Percentiles rank a stretch among this genome's conserved stretches.
These are phyloP conservation scores for Epinephelus malabaricus DNA, from an alignment of 2,797 vertebrate genomes.

Conservation along the genomic window DNA sequence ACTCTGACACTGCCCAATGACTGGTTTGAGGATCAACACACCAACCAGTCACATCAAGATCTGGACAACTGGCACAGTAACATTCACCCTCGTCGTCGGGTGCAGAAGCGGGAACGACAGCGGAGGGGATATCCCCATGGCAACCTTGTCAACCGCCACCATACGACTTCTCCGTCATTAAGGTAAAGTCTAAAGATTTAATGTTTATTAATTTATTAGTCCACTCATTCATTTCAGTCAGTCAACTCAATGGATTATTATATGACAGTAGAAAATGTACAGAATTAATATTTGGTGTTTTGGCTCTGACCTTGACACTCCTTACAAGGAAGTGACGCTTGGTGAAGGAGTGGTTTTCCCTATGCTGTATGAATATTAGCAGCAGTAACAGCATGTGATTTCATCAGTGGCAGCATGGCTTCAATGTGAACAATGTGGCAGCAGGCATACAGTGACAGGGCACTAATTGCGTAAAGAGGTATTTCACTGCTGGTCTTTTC, in stretches of 20 bases:
- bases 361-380: background rate
- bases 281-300: background rate
- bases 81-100: conserved; percentile 13
- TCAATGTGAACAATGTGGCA: background rate
- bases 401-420: background rate
- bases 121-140: background rate
- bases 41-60: conserved; percentile 41
- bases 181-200: conserved; percentile 36
- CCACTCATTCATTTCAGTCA: background rate
- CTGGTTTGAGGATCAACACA: conserved; percentile 71
- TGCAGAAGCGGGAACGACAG: conserved; percentile 21
- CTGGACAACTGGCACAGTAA: conserved; percentile 37
- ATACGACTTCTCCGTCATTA: background rate
- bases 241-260: background rate
- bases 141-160: background rate
- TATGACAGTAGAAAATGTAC: background rate
- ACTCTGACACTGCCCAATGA: conserved; percentile 74
- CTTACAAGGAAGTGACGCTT: background rate
- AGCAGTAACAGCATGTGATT: background rate
- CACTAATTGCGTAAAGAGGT: no score
- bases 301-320: no score
- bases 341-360: background rate
- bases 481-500: no score
- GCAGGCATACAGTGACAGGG: background rate
- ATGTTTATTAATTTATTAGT: background rate